These are phyloP conservation scores for Ophioninae sp. DNA, from an alignment of 2,888 invertebrate genomes.

Conservation along the genomic window DNA sequence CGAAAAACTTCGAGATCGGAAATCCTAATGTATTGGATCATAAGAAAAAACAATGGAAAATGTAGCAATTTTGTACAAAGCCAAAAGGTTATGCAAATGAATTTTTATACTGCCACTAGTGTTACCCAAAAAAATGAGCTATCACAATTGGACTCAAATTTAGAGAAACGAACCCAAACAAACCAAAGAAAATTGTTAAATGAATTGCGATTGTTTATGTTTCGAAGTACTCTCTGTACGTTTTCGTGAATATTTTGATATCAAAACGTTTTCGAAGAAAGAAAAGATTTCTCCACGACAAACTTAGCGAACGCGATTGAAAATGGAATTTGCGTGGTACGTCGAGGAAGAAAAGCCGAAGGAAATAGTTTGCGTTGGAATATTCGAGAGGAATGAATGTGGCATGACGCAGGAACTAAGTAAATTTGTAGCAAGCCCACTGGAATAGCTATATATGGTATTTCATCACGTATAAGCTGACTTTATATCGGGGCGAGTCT, in stretches of 20 bases:
- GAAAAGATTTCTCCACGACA: not conserved
- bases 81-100: no score
- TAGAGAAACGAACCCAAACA: no score
- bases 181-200: no score
- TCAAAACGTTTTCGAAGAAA: not conserved
- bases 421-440: slow-evolving; percentile 35
- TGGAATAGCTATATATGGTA: not conserved
- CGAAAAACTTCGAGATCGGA: no score
- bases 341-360: slow-evolving; percentile 1
- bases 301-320: not conserved
- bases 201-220: no score
- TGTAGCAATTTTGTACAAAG: no score
- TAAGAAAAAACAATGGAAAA: no score
- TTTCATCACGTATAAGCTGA: slow-evolving; percentile 17
- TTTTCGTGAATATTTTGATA: not conserved
- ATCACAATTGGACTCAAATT: no score
- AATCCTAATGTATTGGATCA: no score
- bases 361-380: slow-evolving; percentile 1
- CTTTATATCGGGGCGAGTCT: slow-evolving; percentile 2
- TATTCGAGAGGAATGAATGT: not conserved
- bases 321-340: not conserved
- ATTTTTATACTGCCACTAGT: no score
- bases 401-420: slow-evolving; percentile 41
- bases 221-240: not conserved
- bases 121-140: no score